Conservation (phyloP, 2,797 vertebrate species). For the Danio kyathit region DNA sequence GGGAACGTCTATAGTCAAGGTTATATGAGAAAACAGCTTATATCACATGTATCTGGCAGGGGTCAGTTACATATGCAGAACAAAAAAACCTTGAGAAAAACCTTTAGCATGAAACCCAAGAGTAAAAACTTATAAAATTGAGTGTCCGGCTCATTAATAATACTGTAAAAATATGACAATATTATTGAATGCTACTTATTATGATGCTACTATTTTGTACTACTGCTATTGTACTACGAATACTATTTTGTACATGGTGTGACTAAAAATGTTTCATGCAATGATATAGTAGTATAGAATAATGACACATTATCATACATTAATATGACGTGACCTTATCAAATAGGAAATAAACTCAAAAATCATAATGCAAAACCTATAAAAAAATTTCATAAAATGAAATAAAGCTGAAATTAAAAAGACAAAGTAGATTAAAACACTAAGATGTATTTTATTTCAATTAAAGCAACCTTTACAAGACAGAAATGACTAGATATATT, state of each 20-base stretch:
- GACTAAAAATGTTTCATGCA: not conserved
- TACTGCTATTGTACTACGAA: too few relatives aligned
- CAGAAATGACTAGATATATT: too few relatives aligned
- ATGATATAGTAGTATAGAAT: not conserved
- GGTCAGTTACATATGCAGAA: not conserved
- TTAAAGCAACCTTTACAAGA: too few relatives aligned
- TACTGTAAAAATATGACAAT: not conserved
- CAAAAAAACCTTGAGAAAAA: not conserved
- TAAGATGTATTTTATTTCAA: too few relatives aligned
- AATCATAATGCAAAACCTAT: too few relatives aligned
- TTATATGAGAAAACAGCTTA: slow-evolving; percentile 8
- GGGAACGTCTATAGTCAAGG: not conserved
- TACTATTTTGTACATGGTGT: not conserved
- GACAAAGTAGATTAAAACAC: too few relatives aligned
- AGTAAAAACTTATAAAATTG: not conserved
- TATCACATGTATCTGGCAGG: slow-evolving; percentile 17
- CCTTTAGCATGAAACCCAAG: not conserved
- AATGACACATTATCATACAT: not conserved
- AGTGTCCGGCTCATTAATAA: not conserved
- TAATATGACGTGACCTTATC: not conserved
- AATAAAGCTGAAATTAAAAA: not conserved
- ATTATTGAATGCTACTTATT: not conserved
- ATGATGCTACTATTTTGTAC: too few relatives aligned
- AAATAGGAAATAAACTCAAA: too few relatives aligned
- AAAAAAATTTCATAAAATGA: too few relatives aligned